These are phyloP conservation scores for Ctenodactylus gundi DNA, from an alignment of 2,113 vertebrate genomes.

Conservation along the genomic window DNA sequence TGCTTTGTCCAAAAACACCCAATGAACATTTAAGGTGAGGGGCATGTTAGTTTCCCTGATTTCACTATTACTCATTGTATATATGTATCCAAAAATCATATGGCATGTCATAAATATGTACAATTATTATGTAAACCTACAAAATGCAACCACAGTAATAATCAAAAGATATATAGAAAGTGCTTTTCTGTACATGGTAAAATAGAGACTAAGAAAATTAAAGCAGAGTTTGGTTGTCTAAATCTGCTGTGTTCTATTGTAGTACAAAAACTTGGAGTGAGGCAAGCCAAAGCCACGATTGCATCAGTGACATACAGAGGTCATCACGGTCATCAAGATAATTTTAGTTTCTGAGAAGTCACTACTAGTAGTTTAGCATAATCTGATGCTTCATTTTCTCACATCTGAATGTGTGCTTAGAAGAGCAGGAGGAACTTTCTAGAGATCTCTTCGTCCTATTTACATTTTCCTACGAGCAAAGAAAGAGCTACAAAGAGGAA, in stretches of 20 bases:
- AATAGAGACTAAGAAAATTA: background rate
- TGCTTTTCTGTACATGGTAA: background rate
- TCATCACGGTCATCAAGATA: background rate
- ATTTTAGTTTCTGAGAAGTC: background rate
- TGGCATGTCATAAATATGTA: background rate
- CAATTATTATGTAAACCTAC: background rate
- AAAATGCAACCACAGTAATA: background rate
- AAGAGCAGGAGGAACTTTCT: background rate
- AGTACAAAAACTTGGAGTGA: rapidly evolving
- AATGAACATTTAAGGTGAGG: background rate
- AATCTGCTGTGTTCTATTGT: background rate
- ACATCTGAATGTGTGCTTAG: background rate
- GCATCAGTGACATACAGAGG: background rate
- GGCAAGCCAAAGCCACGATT: background rate
- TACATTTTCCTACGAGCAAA: background rate
- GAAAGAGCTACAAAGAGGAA: background rate
- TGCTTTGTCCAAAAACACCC: background rate
- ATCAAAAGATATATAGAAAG: background rate
- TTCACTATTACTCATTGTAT: background rate
- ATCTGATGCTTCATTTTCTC: background rate
- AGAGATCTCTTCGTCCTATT: background rate
- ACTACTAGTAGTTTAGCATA: background rate
- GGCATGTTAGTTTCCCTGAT: background rate
- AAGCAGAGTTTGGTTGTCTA: background rate
- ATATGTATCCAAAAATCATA: background rate